Evolutionary conservation across 2,797 vertebrate genomes (phyloP).

Genomic region (Crax fasciolata): DNA sequence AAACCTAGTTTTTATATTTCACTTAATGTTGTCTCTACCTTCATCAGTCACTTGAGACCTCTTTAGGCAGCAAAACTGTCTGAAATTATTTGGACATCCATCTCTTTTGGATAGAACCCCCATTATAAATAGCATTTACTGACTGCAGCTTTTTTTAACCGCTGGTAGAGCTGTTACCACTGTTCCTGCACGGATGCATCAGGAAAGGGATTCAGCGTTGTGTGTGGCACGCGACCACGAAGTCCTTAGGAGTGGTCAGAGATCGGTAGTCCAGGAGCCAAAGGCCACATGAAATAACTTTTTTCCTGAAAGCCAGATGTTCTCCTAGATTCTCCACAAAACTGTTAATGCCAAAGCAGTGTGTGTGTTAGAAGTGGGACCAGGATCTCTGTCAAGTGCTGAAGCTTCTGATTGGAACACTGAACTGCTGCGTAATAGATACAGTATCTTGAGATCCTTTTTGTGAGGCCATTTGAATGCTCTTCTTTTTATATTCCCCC

Average conservation of each 20-base stretch:
- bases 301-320: not conserved
- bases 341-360: not conserved
- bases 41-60: not conserved
- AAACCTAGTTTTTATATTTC: constrained; percentile 6
- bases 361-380: not conserved
- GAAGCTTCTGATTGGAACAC: not conserved
- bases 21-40: not conserved
- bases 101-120: not conserved
- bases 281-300: not conserved
- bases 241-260: not conserved
- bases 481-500: not conserved
- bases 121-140: not conserved
- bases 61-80: not conserved
- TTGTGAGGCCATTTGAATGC: not conserved
- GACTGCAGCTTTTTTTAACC: not conserved
- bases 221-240: not conserved
- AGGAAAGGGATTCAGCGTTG: not conserved
- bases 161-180: not conserved
- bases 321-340: not conserved
- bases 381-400: not conserved
- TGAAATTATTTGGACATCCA: not conserved
- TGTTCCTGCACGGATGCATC: not conserved
- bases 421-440: not conserved
- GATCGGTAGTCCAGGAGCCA: not conserved
- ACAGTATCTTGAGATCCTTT: not conserved